Conservation (phyloP, 2,113 vertebrate genomes). For the Mesoclemmys tuberculata region DNA sequence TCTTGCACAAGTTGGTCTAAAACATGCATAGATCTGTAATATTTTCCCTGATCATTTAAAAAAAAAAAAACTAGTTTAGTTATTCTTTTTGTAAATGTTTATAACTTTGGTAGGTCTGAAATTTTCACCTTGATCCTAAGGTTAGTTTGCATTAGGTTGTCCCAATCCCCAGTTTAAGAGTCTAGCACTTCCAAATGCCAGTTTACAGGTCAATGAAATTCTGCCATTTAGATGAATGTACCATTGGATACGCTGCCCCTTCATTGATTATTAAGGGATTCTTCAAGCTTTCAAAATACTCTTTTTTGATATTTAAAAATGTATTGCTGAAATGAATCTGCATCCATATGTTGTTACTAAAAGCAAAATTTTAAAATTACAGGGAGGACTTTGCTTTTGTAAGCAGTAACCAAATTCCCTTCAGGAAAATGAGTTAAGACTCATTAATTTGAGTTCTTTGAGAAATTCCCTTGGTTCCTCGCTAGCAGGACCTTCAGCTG, state of each 20-base stretch:
- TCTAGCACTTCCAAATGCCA: neutral
- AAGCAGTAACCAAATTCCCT: slow-evolving; percentile 62
- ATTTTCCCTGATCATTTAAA: neutral
- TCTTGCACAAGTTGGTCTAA: neutral
- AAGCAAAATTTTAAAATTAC: slow-evolving; percentile 27
- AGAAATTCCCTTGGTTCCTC: slow-evolving; percentile 53
- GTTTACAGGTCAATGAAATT: slow-evolving; percentile 54
- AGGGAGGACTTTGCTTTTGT: slow-evolving; percentile 64
- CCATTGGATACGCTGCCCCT: neutral
- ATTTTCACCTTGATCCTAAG: neutral
- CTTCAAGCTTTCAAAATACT: neutral
- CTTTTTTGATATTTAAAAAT: slow-evolving; percentile 35
- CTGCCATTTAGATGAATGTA: slow-evolving; percentile 18
- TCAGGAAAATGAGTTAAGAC: slow-evolving; percentile 60
- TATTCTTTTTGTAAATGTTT: neutral
- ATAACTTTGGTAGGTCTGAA: neutral
- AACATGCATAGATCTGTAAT: rapidly evolving
- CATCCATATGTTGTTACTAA: slow-evolving; percentile 42
- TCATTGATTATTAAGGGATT: neutral
- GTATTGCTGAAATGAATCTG: slow-evolving; percentile 35
- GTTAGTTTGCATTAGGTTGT: neutral
- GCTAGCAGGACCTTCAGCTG: slow-evolving; percentile 55
- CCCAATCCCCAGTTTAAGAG: neutral
- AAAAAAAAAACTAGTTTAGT: neutral
- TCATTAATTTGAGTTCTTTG: slow-evolving; percentile 70